phyloP scores from a whole-genome alignment of 2,888 invertebrate genomes.

The Tetropium fuscum region DNA sequence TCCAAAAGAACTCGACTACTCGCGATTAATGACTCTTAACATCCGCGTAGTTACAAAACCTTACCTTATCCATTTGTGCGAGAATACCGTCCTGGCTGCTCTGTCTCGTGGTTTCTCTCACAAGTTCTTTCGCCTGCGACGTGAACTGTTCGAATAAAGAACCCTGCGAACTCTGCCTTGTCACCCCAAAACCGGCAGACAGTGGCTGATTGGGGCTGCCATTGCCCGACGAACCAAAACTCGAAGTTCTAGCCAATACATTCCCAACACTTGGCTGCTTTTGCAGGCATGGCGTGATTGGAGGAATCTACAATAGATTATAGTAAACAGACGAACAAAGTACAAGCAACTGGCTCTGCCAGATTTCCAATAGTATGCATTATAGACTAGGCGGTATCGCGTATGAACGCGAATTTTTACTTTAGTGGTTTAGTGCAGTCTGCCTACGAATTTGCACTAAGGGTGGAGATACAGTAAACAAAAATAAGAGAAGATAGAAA shows the following conservation, averaged over 20 bases:
- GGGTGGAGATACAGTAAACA: no score
- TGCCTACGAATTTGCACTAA: no score
- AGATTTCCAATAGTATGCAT: no score
- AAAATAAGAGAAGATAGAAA: no score
- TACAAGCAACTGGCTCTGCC: no score
- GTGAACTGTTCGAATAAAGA: slow-evolving; percentile 91
- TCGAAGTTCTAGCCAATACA: slow-evolving; percentile 73
- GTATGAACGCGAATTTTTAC: no score
- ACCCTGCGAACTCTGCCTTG: slow-evolving; percentile 84
- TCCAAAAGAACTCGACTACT: no score
- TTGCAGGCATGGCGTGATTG: slow-evolving; percentile 69
- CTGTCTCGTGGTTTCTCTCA: slow-evolving; percentile 88
- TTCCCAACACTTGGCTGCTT: slow-evolving; percentile 73
- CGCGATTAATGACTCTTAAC: no score
- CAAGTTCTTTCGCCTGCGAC: slow-evolving; percentile 89
- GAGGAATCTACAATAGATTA: slow-evolving; percentile 64
- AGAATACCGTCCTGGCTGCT: slow-evolving; percentile 90
- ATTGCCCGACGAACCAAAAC: slow-evolving; percentile 69
- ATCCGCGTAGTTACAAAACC: not conserved
- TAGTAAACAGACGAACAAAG: not conserved
- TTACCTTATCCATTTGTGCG: slow-evolving; percentile 91
- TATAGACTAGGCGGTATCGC: no score
- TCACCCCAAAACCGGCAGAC: slow-evolving; percentile 62
- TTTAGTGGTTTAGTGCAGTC: no score
- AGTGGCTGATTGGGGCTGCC: slow-evolving; percentile 60